Conservation (phyloP, 92 coral and sea anemone genomes). For the Umimayanthus kanabou region DNA sequence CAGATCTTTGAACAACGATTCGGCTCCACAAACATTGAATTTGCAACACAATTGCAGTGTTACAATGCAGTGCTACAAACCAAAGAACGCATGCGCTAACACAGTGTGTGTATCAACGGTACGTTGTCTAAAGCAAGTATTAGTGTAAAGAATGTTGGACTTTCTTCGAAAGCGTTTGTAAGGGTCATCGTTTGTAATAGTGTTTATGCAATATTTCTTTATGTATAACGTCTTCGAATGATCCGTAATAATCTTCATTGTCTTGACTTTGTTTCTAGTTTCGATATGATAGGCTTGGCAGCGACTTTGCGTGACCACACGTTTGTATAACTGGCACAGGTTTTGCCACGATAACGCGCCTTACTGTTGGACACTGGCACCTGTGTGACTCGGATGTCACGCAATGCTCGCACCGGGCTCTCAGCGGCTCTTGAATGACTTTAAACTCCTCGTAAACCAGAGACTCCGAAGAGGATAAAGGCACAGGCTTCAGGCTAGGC, state of each 20-base stretch:
- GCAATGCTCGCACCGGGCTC: constrained; percentile 47
- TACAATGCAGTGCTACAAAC: not conserved
- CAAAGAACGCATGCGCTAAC: not conserved
- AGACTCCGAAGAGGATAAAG: constrained; percentile 12
- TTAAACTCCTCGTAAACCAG: constrained; percentile 50
- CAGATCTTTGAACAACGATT: not conserved
- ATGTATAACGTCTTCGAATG: not conserved
- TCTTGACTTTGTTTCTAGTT: not conserved
- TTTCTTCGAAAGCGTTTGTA: not conserved
- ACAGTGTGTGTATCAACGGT: not conserved
- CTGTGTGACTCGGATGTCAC: constrained; percentile 41
- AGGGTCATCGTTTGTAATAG: too few relatives aligned
- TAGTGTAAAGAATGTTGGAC: not conserved
- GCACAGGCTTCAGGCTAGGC: not conserved
- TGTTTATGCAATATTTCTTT: too few relatives aligned
- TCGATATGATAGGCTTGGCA: constrained; percentile 40
- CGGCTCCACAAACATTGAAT: not conserved
- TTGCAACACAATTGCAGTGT: too few relatives aligned
- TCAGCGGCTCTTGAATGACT: constrained; percentile 75
- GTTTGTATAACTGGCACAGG: constrained; percentile 80
- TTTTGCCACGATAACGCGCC: constrained; percentile 65
- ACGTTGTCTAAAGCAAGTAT: not conserved
- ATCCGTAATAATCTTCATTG: not conserved
- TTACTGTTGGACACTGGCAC: constrained; percentile 33
- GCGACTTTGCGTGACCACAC: constrained; percentile 79